phyloP scores from a whole-genome alignment of 2,888 invertebrate species.

The Anthophora plumipes region DNA sequence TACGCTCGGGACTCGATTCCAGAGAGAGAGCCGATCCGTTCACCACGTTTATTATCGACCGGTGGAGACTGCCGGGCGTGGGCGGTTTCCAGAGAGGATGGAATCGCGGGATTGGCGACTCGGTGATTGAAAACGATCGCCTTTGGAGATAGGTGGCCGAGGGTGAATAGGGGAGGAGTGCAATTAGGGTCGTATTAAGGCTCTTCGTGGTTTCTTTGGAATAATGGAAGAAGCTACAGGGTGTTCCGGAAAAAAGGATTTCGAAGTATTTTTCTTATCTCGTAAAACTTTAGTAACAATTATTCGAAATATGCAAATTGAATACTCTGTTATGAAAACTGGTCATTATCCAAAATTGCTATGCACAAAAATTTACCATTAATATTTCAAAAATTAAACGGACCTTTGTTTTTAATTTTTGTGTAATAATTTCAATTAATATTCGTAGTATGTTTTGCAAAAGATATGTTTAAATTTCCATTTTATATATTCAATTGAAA shows the following conservation, averaged over 20 bases:
- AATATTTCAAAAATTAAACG: too few relatives aligned
- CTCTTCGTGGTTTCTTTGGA: background rate
- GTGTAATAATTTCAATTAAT: too few relatives aligned
- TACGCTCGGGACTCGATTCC: slow-evolving; percentile 6
- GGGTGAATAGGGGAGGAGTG: slow-evolving; percentile 4
- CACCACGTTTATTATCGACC: slow-evolving; percentile 8
- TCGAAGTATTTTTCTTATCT: too few relatives aligned
- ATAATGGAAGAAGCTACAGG: background rate
- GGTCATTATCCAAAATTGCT: too few relatives aligned
- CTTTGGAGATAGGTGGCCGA: background rate
- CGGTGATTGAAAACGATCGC: slow-evolving; percentile 22
- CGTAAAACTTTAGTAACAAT: too few relatives aligned
- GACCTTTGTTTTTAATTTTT: too few relatives aligned
- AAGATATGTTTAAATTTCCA: too few relatives aligned
- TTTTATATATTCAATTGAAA: too few relatives aligned
- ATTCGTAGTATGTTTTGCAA: too few relatives aligned
- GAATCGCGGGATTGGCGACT: slow-evolving; percentile 5
- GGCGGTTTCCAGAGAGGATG: slow-evolving; percentile 15
- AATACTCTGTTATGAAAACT: too few relatives aligned
- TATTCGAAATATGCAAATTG: too few relatives aligned
- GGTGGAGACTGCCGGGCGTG: background rate
- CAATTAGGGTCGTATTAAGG: slow-evolving; percentile 17
- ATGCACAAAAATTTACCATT: too few relatives aligned
- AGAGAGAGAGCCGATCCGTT: background rate
- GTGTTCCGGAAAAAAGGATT: background rate